Conservation (phyloP, 2,797 vertebrate genomes). For the Xiphorhynchus erythropygius region DNA sequence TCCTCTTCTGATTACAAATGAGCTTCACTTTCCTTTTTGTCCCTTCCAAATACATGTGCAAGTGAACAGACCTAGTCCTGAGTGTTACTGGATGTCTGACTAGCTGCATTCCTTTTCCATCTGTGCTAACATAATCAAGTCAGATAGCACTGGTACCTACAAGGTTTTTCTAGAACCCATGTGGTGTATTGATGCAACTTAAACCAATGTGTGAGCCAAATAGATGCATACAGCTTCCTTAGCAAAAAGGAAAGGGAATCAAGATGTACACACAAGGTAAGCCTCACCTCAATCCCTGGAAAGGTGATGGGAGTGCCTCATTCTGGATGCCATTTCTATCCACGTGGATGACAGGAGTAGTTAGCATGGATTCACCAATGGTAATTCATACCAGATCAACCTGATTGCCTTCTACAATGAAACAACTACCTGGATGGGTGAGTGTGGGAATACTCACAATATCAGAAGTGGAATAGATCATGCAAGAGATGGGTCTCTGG, state of each 20-base stretch:
- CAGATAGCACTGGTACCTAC: neutral
- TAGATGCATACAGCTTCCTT: accelerated
- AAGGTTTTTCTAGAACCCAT: neutral
- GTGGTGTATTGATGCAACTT: neutral
- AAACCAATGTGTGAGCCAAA: neutral
- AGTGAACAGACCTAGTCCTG: neutral
- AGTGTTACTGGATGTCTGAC: neutral
- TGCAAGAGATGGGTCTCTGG: too few species aligned
- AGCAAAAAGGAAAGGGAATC: neutral
- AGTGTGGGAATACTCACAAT: too few species aligned
- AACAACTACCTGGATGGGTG: neutral
- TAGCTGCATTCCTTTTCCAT: neutral
- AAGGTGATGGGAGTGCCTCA: neutral
- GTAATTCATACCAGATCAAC: neutral
- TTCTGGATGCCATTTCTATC: neutral
- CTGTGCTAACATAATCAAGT: neutral
- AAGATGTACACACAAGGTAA: neutral
- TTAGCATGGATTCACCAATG: neutral
- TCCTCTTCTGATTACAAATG: neutral
- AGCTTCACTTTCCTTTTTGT: neutral
- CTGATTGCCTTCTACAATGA: neutral
- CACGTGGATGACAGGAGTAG: neutral
- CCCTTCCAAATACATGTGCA: neutral
- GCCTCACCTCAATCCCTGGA: neutral
- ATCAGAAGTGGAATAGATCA: too few species aligned